Percentiles rank a stretch among this genome's conserved stretches.
phyloP scores from a whole-genome alignment of 2,797 vertebrate species.

The Pseudocheirus occidentalis region DNA sequence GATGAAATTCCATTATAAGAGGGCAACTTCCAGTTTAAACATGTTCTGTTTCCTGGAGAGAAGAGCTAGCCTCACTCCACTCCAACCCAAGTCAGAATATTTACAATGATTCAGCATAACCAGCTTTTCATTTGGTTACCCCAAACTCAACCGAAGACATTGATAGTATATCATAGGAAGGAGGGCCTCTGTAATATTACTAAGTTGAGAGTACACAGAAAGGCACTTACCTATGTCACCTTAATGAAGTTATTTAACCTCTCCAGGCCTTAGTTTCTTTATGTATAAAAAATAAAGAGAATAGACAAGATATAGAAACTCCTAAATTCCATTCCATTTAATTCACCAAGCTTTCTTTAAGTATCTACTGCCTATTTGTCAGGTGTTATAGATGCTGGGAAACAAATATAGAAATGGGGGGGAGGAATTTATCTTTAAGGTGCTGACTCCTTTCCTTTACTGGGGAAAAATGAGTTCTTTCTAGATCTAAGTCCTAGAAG shows the following conservation, averaged over 20 bases:
- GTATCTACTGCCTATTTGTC: neutral
- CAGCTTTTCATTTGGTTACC: neutral
- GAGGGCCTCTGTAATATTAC: neutral
- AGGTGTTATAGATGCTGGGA: neutral
- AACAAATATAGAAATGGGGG: neutral
- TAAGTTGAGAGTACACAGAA: neutral
- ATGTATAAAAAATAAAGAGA: neutral
- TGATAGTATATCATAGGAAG: neutral
- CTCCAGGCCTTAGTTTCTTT: neutral
- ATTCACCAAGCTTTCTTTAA: neutral
- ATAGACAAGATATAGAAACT: neutral
- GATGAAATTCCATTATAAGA: slow-evolving; percentile 26
- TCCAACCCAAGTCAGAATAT: neutral
- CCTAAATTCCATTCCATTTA: neutral
- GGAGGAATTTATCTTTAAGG: neutral
- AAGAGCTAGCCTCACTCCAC: neutral
- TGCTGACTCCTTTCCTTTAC: neutral
- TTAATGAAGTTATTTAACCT: neutral
- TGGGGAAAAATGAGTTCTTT: neutral
- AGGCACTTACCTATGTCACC: neutral
- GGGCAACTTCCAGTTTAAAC: neutral
- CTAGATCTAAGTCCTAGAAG: neutral
- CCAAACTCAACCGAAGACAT: neutral
- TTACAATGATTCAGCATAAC: neutral
- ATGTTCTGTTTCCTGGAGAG: neutral